Evolutionary conservation across 2,888 invertebrate genomes (phyloP).

Genomic region (Cacoxenus indagator): DNA sequence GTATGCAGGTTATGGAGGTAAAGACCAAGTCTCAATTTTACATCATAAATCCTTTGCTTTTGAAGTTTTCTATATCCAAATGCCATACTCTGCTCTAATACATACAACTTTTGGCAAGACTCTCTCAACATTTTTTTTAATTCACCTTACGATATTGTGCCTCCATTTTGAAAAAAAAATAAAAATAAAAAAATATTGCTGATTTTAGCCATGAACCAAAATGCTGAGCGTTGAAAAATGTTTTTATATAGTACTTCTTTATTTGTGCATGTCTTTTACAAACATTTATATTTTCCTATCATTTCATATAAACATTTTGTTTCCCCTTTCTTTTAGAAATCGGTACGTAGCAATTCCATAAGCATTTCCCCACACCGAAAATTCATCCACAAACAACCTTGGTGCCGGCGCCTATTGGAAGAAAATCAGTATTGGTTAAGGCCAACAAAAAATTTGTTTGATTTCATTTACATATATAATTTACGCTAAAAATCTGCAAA

Average conservation of each 20-base stretch:
- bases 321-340: slow-evolving; percentile 44
- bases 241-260: slow-evolving; percentile 20
- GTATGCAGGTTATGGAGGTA: slow-evolving; percentile 66
- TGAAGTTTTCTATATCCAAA: slow-evolving; percentile 21
- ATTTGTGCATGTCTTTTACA: slow-evolving; percentile 44
- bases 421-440: slow-evolving; percentile 19
- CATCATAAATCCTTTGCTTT: slow-evolving; percentile 33
- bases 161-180: background rate
- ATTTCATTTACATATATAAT: background rate
- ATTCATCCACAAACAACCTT: background rate
- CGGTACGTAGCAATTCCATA: slow-evolving; percentile 42
- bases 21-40: slow-evolving; percentile 36
- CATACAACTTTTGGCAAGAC: slow-evolving; percentile 4
- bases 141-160: background rate
- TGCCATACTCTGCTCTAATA: slow-evolving; percentile 9
- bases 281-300: slow-evolving; percentile 27
- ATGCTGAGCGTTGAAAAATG: background rate
- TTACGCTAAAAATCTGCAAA: background rate
- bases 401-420: background rate
- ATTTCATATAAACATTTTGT: slow-evolving; percentile 12
- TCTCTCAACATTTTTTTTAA: background rate
- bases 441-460: slow-evolving; percentile 41
- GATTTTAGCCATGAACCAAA: background rate
- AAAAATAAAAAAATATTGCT: background rate
- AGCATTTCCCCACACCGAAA: background rate